Base-by-base conservation (phyloP, 2,113 vertebrate genomes). In the Sapayoa aenigma region DNA sequence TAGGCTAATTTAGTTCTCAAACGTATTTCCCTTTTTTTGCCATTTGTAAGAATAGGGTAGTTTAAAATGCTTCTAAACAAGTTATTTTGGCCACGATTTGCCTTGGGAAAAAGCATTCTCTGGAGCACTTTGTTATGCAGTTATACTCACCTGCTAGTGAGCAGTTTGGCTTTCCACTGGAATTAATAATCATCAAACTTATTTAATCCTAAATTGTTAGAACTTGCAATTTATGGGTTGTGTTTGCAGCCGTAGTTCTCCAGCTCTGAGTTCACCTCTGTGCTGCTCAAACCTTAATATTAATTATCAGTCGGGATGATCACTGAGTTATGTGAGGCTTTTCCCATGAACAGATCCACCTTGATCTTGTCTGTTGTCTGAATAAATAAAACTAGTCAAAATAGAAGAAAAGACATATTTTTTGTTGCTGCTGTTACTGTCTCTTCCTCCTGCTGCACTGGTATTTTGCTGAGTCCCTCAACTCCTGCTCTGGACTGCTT, bases 381-480 rank as follows among this genome's bases (percentile, higher is more conserved):
- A 90, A 55, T 30, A 55, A 78, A 74, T 24, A 5, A 0, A 62
- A 31, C 41, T 27, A 62, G 23, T 27, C 17, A 63, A 55, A 91
- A 68, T 13, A 67, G 28, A 76, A 46, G 53, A 39, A 53, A 80
- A 90, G 0, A 15, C 0, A 0, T 12, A 0, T 33, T 31, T 35
- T 31, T 87, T 55, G 8, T 41, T 89, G 47, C n/a, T 90, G 19
- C 5, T 27, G 11, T 49, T 92, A 7, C 27, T 62, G 3, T 55
- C 5, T 74, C 33, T 80, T 73, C 25, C 2, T 89, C 11, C 20
- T 73, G 3, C 18, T 53, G 28, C 49, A n/a, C 2, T 39, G 60
- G 19, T 67, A 6, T 84, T 87, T 94, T 89, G 16, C 58, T 1
- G 41, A 87, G 75, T 44, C 28, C 13, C 21, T 53, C 59, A 49